These are phyloP conservation scores for Clangula hyemalis DNA, from an alignment of 2,797 vertebrate genomes.

Conservation along the genomic window DNA sequence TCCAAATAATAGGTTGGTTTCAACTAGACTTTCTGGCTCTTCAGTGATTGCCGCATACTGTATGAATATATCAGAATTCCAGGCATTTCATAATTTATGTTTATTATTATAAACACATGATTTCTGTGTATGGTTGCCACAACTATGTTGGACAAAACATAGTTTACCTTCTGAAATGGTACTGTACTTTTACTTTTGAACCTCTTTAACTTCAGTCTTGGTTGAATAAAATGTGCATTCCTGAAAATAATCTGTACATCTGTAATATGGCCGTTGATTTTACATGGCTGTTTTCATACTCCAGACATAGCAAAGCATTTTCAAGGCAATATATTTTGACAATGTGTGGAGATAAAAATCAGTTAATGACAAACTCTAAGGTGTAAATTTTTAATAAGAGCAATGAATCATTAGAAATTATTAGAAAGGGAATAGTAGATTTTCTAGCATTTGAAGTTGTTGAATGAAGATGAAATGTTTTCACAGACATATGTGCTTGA, in stretches of 20 bases:
- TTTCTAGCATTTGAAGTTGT: not conserved
- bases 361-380: not conserved
- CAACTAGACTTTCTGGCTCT: conserved; percentile 82
- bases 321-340: not conserved
- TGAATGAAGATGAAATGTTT: not conserved
- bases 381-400: not conserved
- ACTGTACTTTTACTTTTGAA: not conserved
- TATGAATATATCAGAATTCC: conserved; percentile 55
- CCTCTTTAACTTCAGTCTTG: not conserved
- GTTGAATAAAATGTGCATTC: conserved; percentile 18
- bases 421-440: not conserved
- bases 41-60: conserved; percentile 67
- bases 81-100: conserved; percentile 39
- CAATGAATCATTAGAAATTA: not conserved
- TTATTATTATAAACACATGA: conserved; percentile 30
- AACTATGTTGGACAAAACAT: conserved; percentile 22
- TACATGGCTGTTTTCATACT: not conserved
- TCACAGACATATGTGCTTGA: not conserved
- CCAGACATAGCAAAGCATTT: conserved; percentile 20
- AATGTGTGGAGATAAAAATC: conserved; percentile 18
- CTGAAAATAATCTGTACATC: conserved; percentile 18
- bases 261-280: not conserved
- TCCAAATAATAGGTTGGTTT: conserved; percentile 79
- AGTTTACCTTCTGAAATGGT: conserved; percentile 40
- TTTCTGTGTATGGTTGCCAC: conserved; percentile 12